These are phyloP conservation scores for Dinothrombium tinctorium DNA, from an alignment of 1,140 invertebrate species.

Conservation along the genomic window DNA sequence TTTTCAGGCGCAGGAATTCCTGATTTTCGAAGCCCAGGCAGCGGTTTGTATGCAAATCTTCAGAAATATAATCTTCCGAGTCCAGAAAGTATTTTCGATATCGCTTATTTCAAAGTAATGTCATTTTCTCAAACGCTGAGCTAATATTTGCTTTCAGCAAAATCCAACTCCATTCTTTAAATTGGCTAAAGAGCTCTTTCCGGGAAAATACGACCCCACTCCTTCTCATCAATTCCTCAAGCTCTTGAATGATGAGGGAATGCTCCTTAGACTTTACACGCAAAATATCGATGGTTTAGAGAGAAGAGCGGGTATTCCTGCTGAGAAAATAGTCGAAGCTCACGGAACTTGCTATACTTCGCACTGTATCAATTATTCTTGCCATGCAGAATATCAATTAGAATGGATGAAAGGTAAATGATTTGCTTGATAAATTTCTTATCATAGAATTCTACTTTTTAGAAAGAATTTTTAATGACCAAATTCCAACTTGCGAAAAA, in stretches of 20 bases:
- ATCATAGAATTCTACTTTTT: slow-evolving; percentile 16
- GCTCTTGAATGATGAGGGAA: slow-evolving; percentile 47
- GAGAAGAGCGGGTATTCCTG: slow-evolving; percentile 54
- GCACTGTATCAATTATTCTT: slow-evolving; percentile 55
- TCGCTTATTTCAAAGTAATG: slow-evolving; percentile 34
- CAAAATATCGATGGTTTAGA: slow-evolving; percentile 89
- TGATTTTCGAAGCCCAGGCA: slow-evolving; percentile 37
- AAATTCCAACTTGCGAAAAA: slow-evolving; percentile 34
- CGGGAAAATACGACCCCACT: slow-evolving; percentile 48
- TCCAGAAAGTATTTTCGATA: slow-evolving; percentile 86
- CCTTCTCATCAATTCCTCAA: slow-evolving; percentile 55
- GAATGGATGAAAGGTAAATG: slow-evolving; percentile 66
- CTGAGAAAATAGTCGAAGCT: slow-evolving; percentile 67
- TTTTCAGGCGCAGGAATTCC: slow-evolving; percentile 24
- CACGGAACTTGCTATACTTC: slow-evolving; percentile 76
- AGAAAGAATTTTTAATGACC: slow-evolving; percentile 44
- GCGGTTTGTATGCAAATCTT: slow-evolving; percentile 75
- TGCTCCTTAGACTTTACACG: slow-evolving; percentile 58
- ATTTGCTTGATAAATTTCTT: slow-evolving; percentile 21
- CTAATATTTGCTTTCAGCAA: too few species aligned
- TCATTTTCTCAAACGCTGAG: too few species aligned
- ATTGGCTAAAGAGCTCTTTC: slow-evolving; percentile 61
- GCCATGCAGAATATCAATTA: slow-evolving; percentile 42
- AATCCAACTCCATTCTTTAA: slow-evolving; percentile 67
- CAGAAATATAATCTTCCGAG: slow-evolving; percentile 71